Conservation (phyloP, 2,113 vertebrate genomes). For the Narcine bancroftii region DNA sequence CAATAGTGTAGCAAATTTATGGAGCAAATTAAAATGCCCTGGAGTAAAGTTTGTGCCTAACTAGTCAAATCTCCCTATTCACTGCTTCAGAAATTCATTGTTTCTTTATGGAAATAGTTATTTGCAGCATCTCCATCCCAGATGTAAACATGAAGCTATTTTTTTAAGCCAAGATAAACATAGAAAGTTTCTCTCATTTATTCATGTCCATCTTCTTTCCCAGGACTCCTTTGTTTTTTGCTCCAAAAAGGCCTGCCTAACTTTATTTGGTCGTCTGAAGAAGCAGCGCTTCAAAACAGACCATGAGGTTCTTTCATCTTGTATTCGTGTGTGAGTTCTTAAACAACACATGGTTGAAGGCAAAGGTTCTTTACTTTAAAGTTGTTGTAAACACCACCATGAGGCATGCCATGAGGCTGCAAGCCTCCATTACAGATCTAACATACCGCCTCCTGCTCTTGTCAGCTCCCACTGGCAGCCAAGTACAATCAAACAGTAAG, state of each 20-base stretch:
- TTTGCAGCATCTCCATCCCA: neutral
- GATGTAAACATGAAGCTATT: constrained; percentile 15
- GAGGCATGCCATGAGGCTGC: no score
- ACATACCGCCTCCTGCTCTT: no score
- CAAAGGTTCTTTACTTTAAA: no score
- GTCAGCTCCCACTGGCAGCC: no score
- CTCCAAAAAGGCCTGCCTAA: neutral
- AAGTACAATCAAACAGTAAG: no score
- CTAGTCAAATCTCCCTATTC: neutral
- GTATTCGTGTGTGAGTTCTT: no score
- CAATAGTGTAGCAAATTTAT: no score
- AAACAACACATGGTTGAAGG: no score
- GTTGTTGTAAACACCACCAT: no score
- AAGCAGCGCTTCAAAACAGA: neutral
- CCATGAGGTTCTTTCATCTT: no score
- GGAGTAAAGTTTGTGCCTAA: neutral
- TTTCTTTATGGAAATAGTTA: neutral
- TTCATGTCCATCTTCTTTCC: neutral
- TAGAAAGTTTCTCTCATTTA: neutral
- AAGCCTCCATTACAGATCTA: no score
- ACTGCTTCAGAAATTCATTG: neutral
- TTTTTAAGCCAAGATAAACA: neutral
- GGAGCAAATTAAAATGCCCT: neutral
- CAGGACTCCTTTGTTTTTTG: neutral
- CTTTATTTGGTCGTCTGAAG: neutral